phyloP scores from a whole-genome alignment of 2,113 vertebrate genomes.

The Hydrochoerus hydrochaeris region DNA sequence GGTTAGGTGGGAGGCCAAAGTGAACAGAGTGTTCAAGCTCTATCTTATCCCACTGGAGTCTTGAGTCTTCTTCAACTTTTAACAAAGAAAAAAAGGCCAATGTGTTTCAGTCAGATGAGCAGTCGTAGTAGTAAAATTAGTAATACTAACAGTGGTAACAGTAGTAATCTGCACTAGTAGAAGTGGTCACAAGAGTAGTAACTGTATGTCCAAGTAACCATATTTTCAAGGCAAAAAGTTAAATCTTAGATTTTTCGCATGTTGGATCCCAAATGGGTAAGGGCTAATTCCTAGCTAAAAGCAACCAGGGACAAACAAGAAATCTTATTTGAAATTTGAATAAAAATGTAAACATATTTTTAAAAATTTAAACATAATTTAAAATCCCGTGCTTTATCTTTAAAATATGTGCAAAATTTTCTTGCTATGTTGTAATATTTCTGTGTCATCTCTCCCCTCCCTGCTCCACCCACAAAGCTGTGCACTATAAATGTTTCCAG shows the following conservation, averaged over 20 bases:
- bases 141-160: background rate
- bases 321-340: background rate
- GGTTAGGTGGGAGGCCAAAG: background rate
- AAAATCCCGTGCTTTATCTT: background rate
- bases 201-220: background rate
- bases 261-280: background rate
- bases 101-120: background rate
- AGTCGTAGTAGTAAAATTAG: background rate
- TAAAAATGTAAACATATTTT: background rate
- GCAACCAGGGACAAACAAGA: background rate
- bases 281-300: background rate
- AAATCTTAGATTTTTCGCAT: background rate
- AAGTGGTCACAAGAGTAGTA: background rate
- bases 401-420: background rate
- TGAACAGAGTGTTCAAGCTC: background rate
- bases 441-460: background rate
- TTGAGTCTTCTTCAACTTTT: background rate
- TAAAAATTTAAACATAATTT: background rate
- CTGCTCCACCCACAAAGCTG: background rate
- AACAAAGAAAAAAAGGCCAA: background rate
- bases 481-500: background rate
- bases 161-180: background rate
- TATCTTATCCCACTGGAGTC: background rate
- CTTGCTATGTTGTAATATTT: background rate
- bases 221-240: background rate